Base-by-base conservation (phyloP, 2,888 invertebrate species). In the Heliconius hortense region DNA sequence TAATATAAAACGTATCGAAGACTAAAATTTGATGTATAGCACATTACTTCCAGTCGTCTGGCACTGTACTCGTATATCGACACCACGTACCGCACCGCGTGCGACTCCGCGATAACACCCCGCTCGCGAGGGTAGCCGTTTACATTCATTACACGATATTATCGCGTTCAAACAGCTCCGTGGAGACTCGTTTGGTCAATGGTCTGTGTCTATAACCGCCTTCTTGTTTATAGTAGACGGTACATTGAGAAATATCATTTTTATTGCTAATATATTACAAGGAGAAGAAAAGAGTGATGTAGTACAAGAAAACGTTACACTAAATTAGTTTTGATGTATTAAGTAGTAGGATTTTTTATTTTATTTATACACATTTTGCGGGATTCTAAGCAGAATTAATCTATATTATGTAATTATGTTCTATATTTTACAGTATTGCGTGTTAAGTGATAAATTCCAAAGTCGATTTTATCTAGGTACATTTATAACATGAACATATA, bases 131-230 rank as follows among this genome's bases (percentile, higher is more conserved):
- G 89, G 84, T 83, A 81, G 81, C 81, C 84, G 86, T 88, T 90
- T 89, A 90, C 88, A 88, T 90, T 90, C 91, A 92, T 92, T 91
- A 90, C 88, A 83, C 86, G 88, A 89, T 89, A 92, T 92, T 92
- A 93, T 92, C 93, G 87, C 83, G 85, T 83, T 87, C 90, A 90
- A 90, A 90, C 90, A 90, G 84, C 87, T 87, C 89, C 87, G 85
- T 81, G 75, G 88, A 87, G 87, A 86, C 88, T 86, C 88, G 86
- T 87, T 86, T 86, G 88, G 82, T 88, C 89, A 87, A 90, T 89
- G 88, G 88, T 82, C 84, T 87, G 87, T 86, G 84, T 84, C 85
- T 83, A 83, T 82, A 82, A 79, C 81, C 76, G 79, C 79, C 79
- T 79, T 78, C 82, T 84, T 82, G 83, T 84, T 84, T 84, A 85